A percentile compares a stretch with the other conserved stretches of the same genome.
Conservation (phyloP, 2,113 vertebrate genomes). For the Empidonax alnorum region DNA sequence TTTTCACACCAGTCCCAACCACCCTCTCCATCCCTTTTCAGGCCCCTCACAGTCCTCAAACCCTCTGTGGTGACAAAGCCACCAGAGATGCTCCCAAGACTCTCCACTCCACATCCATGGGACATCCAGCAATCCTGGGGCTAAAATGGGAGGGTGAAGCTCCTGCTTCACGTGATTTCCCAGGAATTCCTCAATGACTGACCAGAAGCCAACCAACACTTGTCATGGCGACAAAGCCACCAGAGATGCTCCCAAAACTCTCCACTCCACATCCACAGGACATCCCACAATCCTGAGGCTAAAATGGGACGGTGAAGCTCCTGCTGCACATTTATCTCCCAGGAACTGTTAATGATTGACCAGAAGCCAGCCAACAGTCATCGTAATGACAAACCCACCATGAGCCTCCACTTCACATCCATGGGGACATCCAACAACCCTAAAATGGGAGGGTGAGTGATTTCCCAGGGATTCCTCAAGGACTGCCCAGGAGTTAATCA, state of each 20-base stretch:
- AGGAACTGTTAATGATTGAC: neutral
- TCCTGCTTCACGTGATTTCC: neutral
- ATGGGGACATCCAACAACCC: no score
- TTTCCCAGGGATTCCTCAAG: no score
- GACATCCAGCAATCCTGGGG: neutral
- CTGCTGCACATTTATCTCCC: no score
- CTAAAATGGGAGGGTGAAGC: neutral
- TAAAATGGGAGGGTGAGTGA: no score
- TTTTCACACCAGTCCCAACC: neutral
- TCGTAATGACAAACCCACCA: no score
- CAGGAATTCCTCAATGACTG: neutral
- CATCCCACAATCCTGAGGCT: neutral
- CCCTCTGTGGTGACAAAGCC: fast-evolving
- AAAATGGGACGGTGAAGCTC: neutral
- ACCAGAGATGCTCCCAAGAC: neutral
- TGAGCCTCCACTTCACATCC: no score
- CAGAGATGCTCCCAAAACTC: neutral
- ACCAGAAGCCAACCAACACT: neutral
- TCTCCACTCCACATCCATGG: fast-evolving
- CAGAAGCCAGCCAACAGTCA: neutral
- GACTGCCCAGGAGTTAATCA: neutral
- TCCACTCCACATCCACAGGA: no score
- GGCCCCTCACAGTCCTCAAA: fast-evolving
- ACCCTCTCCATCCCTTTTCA: neutral
- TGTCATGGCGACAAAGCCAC: neutral